Conservation (phyloP, 37 sponge, comb jelly and placozoan species). For the Spongilla lacustris region DNA sequence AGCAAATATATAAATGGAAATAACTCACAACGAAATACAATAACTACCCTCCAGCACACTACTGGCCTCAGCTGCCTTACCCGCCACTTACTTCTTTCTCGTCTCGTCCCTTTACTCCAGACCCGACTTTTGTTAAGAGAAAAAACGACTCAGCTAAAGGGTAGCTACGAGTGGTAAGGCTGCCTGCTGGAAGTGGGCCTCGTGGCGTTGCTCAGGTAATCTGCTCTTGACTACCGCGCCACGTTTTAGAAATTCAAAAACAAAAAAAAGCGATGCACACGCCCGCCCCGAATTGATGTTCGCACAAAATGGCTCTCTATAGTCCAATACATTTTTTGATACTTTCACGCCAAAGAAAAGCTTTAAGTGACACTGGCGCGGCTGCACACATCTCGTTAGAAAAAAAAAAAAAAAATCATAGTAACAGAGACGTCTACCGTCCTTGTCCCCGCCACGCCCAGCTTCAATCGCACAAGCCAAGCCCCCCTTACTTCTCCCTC, state of each 20-base stretch:
- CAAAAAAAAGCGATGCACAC: not conserved
- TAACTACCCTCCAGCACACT: not conserved
- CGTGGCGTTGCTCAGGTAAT: not conserved
- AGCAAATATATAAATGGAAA: not conserved
- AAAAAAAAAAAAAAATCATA: not conserved
- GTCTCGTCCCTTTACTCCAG: not conserved
- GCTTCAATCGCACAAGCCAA: constrained; percentile 27
- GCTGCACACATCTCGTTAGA: not conserved
- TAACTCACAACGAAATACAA: too few species aligned
- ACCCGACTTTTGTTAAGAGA: not conserved
- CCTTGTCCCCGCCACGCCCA: not conserved
- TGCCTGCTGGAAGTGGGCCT: not conserved
- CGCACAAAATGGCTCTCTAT: not conserved
- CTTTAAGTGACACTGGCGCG: not conserved
- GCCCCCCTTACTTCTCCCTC: constrained; percentile 11
- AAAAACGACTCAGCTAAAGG: not conserved
- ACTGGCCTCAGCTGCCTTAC: too few species aligned
- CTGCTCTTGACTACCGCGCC: not conserved
- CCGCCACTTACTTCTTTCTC: not conserved
- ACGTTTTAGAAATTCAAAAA: not conserved
- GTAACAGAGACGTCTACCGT: not conserved
- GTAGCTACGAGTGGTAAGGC: not conserved
- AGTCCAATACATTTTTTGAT: not conserved
- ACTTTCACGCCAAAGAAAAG: not conserved
- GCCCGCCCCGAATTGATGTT: not conserved